Evolutionary conservation across 1,140 invertebrate genomes (phyloP).

Genomic region (Caenorhabditis remanei): DNA sequence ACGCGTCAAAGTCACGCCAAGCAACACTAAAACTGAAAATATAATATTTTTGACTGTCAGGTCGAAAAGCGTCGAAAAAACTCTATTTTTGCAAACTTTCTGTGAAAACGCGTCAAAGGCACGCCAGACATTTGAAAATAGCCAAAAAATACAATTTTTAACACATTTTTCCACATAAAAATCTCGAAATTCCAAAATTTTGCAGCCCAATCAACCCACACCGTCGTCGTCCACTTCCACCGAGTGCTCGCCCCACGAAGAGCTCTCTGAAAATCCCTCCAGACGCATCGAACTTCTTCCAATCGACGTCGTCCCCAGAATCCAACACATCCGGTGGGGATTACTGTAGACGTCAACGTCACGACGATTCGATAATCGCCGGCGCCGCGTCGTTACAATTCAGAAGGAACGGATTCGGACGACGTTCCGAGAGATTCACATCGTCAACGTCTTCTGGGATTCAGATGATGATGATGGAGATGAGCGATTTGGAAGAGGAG

Average conservation of each 20-base stretch:
- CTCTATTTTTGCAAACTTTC: too few species aligned
- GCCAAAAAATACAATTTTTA: too few species aligned
- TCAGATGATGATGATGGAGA: too few species aligned
- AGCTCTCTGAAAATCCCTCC: slow-evolving; percentile 32
- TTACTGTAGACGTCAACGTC: too few species aligned
- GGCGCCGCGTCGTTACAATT: not conserved
- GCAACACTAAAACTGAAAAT: too few species aligned
- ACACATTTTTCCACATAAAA: too few species aligned
- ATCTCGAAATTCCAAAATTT: not conserved
- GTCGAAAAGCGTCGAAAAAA: too few species aligned
- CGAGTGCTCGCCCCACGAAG: slow-evolving; percentile 9
- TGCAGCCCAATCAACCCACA: slow-evolving; percentile 30
- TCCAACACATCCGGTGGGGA: not conserved
- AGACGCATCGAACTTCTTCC: not conserved
- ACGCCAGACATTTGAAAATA: too few species aligned
- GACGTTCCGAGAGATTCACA: slow-evolving; percentile 25
- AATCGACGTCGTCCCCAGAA: not conserved
- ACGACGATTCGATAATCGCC: not conserved
- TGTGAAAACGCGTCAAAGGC: too few species aligned
- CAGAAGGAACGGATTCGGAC: slow-evolving; percentile 29
- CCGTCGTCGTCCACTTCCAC: slow-evolving; percentile 37
- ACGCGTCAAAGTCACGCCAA: too few species aligned
- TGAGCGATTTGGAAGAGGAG: not conserved
- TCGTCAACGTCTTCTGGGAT: not conserved
- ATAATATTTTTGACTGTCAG: too few species aligned